Evolutionary conservation across 2,888 invertebrate genomes (phyloP).

Genomic region (Unio pictorum): DNA sequence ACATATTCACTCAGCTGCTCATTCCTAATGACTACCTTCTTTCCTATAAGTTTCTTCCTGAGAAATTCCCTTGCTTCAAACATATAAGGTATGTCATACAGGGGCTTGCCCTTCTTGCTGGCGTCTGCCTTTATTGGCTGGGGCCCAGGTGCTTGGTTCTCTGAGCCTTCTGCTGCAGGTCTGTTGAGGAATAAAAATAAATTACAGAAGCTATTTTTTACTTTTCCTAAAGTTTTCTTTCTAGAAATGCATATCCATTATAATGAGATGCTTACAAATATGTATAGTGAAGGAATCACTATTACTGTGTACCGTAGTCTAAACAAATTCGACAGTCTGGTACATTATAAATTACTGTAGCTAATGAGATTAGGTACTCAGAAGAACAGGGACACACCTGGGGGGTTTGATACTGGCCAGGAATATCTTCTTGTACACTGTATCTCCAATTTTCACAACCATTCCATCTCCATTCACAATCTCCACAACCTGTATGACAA

Average conservation of each 20-base stretch:
- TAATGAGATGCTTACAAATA: too few relatives aligned
- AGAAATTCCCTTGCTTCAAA: constrained; percentile 98
- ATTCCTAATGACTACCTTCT: constrained; percentile 77
- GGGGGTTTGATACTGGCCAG: constrained; percentile 96
- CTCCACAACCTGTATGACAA: constrained; percentile 77
- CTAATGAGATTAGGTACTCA: too few relatives aligned
- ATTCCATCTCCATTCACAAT: constrained; percentile 95
- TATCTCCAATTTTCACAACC: constrained; percentile 85
- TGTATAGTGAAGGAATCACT: too few relatives aligned
- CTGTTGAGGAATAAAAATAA: too few relatives aligned
- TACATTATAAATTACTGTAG: too few relatives aligned
- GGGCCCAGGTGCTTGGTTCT: too few relatives aligned
- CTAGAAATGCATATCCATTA: too few relatives aligned
- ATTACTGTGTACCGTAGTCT: too few relatives aligned
- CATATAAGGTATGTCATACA: constrained; percentile 99
- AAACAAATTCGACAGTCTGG: too few relatives aligned
- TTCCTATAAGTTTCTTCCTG: constrained; percentile 94
- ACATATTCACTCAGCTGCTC: neutral
- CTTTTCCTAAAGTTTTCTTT: too few relatives aligned
- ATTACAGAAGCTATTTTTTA: too few relatives aligned
- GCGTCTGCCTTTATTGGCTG: constrained; percentile 11
- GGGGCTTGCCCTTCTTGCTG: constrained; percentile 76
- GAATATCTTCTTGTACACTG: constrained; percentile 90
- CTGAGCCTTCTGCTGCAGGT: neutral
- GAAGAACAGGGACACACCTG: constrained; percentile 75